A percentile compares a stretch with the other conserved stretches of the same genome.
Evolutionary conservation across 2,797 vertebrate species (phyloP).

Genomic region (Poecilia picta): DNA sequence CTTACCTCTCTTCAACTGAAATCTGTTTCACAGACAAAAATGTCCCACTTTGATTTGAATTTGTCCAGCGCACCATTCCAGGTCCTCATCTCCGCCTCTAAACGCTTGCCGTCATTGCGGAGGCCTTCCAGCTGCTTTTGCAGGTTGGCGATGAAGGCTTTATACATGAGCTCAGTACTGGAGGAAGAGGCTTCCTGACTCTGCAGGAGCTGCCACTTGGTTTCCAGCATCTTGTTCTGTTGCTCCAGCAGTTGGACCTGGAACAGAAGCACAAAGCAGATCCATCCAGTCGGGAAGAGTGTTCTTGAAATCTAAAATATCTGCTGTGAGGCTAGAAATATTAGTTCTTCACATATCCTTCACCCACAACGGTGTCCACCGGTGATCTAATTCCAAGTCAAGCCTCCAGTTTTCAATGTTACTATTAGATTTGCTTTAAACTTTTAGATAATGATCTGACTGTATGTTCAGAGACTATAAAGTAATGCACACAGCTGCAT

Average conservation of each 20-base stretch:
- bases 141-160: constrained; percentile 77
- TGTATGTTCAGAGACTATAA: background rate
- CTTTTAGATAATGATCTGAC: background rate
- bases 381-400: background rate
- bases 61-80: constrained; percentile 73
- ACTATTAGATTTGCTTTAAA: background rate
- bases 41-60: constrained; percentile 58
- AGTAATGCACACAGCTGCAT: background rate
- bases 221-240: constrained; percentile 90
- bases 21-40: background rate
- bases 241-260: constrained; percentile 89
- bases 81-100: constrained; percentile 79
- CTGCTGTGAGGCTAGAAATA: background rate
- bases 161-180: constrained; percentile 78
- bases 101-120: constrained; percentile 56
- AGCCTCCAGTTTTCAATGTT: background rate
- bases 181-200: constrained; percentile 61
- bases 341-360: background rate
- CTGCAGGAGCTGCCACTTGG: constrained; percentile 87
- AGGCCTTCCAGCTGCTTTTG: constrained; percentile 74
- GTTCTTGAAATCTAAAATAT: background rate
- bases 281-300: background rate
- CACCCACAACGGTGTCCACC: background rate
- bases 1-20: background rate
- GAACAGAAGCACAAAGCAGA: background rate